Conservation (phyloP, 2,888 invertebrate species). For the Stenodera caucasica region DNA sequence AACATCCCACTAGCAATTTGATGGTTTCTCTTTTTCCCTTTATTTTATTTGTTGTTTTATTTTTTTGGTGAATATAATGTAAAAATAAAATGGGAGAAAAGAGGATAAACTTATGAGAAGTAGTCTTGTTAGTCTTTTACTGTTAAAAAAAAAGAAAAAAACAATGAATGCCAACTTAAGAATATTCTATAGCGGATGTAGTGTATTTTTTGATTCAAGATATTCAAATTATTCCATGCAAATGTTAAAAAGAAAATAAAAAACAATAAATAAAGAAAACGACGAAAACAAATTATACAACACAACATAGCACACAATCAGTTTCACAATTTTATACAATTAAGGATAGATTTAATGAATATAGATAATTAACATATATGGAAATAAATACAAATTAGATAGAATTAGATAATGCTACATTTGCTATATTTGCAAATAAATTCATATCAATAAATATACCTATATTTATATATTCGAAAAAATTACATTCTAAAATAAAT, state of each 20-base stretch:
- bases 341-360: constrained; percentile 4
- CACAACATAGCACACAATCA: constrained; percentile 4
- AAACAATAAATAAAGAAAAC: not conserved
- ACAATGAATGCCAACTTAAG: constrained; percentile 4
- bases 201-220: constrained; percentile 5
- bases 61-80: not conserved
- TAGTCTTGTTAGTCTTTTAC: constrained; percentile 2
- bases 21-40: not conserved
- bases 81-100: not conserved
- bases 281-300: constrained; percentile 1
- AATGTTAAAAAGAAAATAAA: not conserved
- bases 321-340: constrained; percentile 7
- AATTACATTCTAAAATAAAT: too few relatives aligned
- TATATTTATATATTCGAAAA: too few relatives aligned
- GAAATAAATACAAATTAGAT: not conserved
- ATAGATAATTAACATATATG: constrained; percentile 6
- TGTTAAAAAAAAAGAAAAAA: too few relatives aligned
- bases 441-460: not conserved
- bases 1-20: constrained; percentile 5
- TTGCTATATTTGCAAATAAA: not conserved
- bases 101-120: not conserved
- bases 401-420: not conserved
- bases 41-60: not conserved
- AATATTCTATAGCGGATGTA: constrained; percentile 4
- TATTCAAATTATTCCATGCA: constrained; percentile 7